Conservation (phyloP, 2,113 vertebrate species). For the Stigmatopora argus region DNA sequence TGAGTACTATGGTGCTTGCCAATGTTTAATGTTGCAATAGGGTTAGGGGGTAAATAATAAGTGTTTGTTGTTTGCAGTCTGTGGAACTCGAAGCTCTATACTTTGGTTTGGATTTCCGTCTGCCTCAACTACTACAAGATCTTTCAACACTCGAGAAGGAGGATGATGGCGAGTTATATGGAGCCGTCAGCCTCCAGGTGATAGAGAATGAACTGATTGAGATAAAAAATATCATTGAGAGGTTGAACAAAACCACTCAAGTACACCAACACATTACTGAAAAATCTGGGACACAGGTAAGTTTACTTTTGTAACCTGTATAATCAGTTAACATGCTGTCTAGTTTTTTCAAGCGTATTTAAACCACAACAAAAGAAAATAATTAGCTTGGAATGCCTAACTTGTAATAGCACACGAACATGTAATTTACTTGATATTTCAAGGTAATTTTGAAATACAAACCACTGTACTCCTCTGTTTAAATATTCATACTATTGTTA, state of each 20-base stretch:
- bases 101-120: slow-evolving; percentile 52
- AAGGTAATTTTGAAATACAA: neutral
- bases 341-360: neutral
- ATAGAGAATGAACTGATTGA: slow-evolving; percentile 64
- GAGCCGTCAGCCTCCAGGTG: slow-evolving; percentile 57
- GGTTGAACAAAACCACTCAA: slow-evolving; percentile 45
- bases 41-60: too few relatives aligned
- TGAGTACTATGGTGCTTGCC: neutral
- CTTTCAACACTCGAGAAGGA: slow-evolving; percentile 56
- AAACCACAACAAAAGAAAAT: neutral
- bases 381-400: neutral
- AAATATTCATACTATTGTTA: neutral
- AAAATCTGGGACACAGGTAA: slow-evolving; percentile 36
- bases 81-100: slow-evolving; percentile 46
- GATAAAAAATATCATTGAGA: slow-evolving; percentile 49
- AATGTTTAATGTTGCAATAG: too few relatives aligned
- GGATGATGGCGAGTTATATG: slow-evolving; percentile 59
- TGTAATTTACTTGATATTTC: too few relatives aligned
- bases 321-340: neutral
- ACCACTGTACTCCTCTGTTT: neutral
- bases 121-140: slow-evolving; percentile 51
- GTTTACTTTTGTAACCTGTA: neutral
- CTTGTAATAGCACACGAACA: neutral
- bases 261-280: slow-evolving; percentile 17
- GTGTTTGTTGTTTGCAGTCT: slow-evolving; percentile 28